Base-by-base conservation (phyloP, 2,797 vertebrate species). In the Gymnothorax javanicus region DNA sequence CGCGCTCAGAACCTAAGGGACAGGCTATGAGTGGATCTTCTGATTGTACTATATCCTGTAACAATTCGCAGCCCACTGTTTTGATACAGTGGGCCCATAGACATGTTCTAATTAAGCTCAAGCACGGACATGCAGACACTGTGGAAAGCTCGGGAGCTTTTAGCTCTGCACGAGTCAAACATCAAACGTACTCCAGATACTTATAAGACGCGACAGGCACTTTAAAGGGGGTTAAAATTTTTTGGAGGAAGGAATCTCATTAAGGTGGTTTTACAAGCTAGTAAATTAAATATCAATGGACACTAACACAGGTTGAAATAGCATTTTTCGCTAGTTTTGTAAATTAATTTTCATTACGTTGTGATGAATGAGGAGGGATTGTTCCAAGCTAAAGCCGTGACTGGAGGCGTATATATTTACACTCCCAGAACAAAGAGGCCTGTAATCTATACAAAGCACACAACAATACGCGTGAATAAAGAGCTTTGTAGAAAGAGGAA, bases 381-480 rank as follows among this genome's bases (percentile, higher is more conserved):
- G 95, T 95, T 93, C 92, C 6, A 90, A 87, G 92, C 94, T 94
- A 95, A 95, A 95, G 96, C 97, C 94, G 93, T 93, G 97, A 97
- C 97, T 97, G 93, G 95, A 95, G 96, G 96, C 95, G 93, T 97
- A 96, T 96, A 96, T 97, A 96, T 97, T 98, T 96, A 97, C 94
- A 94, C 94, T 94, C 87, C 91, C 92, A 96, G 96, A 98, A 99
- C 98, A 98, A 98, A 97, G 97, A 94, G 93, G 86, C 90, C 93
- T 95, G 95, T 97, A 97, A 97, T 96, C 96, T 94, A 96, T 96
- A 98, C 98, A 98, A 97, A 97, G 97, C 96, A 94, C 92, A 95
- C 96, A 97, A 96, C 96, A 96, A 98, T 96, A 95, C 96, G 97
- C 96, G 94, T 97, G 97, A 96, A 96, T 97, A 96, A 97, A 97